Percentiles rank a stretch among this genome's conserved stretches.
These are phyloP conservation scores for Gymnodraco acuticeps DNA, from an alignment of 2,797 vertebrate genomes.

Conservation along the genomic window DNA sequence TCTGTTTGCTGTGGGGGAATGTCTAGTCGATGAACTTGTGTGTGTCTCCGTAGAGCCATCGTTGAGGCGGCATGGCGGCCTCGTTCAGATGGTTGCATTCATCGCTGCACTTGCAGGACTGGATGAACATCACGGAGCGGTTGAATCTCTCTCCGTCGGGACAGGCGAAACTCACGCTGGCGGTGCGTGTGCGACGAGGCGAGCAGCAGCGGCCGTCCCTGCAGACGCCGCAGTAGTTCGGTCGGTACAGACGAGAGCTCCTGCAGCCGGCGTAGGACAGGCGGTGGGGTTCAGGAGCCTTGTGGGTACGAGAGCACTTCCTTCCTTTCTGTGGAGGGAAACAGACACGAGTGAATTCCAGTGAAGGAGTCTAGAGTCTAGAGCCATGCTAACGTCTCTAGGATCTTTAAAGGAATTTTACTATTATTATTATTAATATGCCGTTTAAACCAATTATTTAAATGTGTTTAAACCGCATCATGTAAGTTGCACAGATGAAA, in stretches of 20 bases:
- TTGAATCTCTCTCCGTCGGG: slow-evolving; percentile 80
- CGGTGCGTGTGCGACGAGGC: slow-evolving; percentile 82
- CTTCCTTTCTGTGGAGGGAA: slow-evolving; percentile 81
- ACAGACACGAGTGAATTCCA: slow-evolving; percentile 2
- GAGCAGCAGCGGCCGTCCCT: slow-evolving; percentile 86
- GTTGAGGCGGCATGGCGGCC: slow-evolving; percentile 78
- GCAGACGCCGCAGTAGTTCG: slow-evolving; percentile 87
- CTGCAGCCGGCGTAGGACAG: slow-evolving; percentile 85
- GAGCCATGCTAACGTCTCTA: too few relatives aligned
- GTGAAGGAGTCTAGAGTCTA: not conserved
- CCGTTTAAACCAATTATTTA: too few relatives aligned
- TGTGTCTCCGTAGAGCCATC: slow-evolving; percentile 84
- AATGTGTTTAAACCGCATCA: too few relatives aligned
- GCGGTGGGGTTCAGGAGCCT: slow-evolving; percentile 83
- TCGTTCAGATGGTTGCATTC: slow-evolving; percentile 85
- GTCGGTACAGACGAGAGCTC: slow-evolving; percentile 83
- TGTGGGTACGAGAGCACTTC: slow-evolving; percentile 87
- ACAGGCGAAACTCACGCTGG: slow-evolving; percentile 82
- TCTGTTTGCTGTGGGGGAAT: slow-evolving; percentile 50
- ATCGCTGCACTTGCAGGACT: slow-evolving; percentile 87
- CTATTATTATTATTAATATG: too few relatives aligned
- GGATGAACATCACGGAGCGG: slow-evolving; percentile 85
- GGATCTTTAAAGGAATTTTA: too few relatives aligned
- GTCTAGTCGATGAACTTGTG: slow-evolving; percentile 86
- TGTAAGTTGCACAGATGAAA: too few relatives aligned